These are phyloP conservation scores for Aleadryas rufinucha DNA, from an alignment of 2,113 vertebrate species.

Conservation along the genomic window DNA sequence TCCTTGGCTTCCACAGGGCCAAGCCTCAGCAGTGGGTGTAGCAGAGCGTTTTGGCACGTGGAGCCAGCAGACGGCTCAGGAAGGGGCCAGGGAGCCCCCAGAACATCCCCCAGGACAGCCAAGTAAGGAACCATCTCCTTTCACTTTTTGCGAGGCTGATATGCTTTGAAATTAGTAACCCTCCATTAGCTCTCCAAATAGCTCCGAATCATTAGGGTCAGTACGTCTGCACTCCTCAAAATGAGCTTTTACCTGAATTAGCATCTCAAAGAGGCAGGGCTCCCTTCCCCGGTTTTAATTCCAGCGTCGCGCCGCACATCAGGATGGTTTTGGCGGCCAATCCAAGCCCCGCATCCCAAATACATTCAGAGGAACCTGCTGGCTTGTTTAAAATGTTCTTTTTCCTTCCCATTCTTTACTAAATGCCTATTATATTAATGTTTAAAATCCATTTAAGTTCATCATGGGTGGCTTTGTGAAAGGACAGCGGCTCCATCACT, in stretches of 20 bases:
- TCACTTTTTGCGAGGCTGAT: neutral
- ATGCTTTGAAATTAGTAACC: conserved; percentile 40
- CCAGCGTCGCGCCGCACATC: neutral
- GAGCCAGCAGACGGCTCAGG: rapidly evolving
- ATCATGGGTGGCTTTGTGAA: conserved; percentile 33
- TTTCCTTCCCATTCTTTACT: conserved; percentile 56
- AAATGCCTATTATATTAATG: conserved; percentile 65
- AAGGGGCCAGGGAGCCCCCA: neutral
- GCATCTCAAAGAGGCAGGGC: conserved; percentile 55
- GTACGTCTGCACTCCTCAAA: conserved; percentile 26
- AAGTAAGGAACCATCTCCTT: neutral
- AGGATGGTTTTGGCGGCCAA: conserved; percentile 50
- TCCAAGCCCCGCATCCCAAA: conserved; percentile 42
- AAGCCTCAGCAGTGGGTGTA: neutral
- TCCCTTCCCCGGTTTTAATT: neutral
- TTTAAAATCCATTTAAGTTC: conserved; percentile 73
- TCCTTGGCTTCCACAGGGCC: neutral
- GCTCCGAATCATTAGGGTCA: conserved; percentile 52
- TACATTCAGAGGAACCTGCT: conserved; percentile 47
- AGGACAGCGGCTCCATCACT: conserved; percentile 17
- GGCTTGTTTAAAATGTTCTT: conserved; percentile 57
- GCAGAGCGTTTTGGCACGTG: neutral
- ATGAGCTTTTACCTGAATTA: conserved; percentile 66
- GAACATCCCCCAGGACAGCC: neutral
- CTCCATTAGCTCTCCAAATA: conserved; percentile 49